phyloP scores from a whole-genome alignment of 2,113 vertebrate genomes.

The Lynx canadensis region DNA sequence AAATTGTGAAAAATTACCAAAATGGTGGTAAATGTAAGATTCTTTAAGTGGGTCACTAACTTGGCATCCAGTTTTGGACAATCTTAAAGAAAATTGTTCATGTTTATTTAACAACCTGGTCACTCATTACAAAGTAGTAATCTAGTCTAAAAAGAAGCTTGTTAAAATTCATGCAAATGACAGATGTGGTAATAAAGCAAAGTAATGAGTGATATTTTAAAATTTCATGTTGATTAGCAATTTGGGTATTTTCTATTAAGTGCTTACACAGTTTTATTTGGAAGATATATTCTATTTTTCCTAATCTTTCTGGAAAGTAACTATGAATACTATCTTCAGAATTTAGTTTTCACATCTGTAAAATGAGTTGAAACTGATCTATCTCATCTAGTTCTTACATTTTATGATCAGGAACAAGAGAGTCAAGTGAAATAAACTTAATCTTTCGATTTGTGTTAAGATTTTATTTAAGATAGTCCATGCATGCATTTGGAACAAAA shows the following conservation, averaged over 20 bases:
- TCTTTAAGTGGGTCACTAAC: conserved; percentile 48
- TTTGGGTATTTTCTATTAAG: not conserved
- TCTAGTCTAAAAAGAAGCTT: conserved; percentile 43
- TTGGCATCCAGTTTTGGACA: conserved; percentile 63
- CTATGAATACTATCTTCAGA: not conserved
- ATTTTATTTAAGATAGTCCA: not conserved
- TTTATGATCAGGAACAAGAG: not conserved
- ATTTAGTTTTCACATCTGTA: not conserved
- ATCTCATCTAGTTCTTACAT: not conserved
- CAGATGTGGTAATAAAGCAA: not conserved
- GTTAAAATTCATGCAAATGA: conserved; percentile 7
- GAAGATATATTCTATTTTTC: not conserved
- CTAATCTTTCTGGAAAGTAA: not conserved
- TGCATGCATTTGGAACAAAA: not conserved
- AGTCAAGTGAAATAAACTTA: not conserved
- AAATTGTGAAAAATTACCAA: conserved; percentile 43
- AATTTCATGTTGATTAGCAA: not conserved
- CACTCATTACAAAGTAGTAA: conserved; percentile 28
- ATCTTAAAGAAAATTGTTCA: conserved; percentile 58
- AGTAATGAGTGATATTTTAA: not conserved
- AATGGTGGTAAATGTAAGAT: not conserved
- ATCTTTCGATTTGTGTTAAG: not conserved
- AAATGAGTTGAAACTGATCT: not conserved
- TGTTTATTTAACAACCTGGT: conserved; percentile 46
- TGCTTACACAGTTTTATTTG: conserved; percentile 44